These are phyloP conservation scores for Jaculus jaculus DNA, from an alignment of 2,113 vertebrate genomes.

Conservation along the genomic window DNA sequence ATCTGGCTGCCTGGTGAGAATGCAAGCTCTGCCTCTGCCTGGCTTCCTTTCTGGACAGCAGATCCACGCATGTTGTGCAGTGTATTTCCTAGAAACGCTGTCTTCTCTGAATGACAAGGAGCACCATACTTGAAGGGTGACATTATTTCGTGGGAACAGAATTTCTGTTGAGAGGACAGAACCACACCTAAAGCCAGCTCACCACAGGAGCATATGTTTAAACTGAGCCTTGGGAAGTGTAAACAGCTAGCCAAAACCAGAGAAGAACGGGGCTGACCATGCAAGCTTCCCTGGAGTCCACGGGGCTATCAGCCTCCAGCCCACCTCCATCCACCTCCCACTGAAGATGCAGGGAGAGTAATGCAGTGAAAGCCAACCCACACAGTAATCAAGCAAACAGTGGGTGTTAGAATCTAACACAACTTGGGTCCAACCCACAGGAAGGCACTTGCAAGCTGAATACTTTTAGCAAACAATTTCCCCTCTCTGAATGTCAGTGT, in stretches of 20 bases:
- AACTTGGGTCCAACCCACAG: not conserved
- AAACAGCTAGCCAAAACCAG: not conserved
- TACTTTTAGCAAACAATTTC: not conserved
- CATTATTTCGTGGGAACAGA: conserved; percentile 12
- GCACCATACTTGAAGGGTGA: not conserved
- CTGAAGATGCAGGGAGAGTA: not conserved
- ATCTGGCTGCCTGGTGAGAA: not conserved
- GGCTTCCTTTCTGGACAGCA: not conserved
- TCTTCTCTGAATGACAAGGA: conserved; percentile 11
- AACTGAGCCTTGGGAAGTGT: not conserved
- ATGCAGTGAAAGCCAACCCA: not conserved
- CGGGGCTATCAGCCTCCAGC: too few species aligned
- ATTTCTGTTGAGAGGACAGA: conserved; percentile 33
- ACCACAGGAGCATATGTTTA: not conserved
- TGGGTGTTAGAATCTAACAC: not conserved
- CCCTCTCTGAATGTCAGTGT: not conserved
- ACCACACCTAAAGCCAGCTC: not conserved
- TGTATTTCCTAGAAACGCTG: not conserved
- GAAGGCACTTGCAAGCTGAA: not conserved
- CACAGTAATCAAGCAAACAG: not conserved
- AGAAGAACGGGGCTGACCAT: fast-evolving
- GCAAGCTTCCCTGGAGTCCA: not conserved
- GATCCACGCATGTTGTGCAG: not conserved
- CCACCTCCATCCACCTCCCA: not conserved
- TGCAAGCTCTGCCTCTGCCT: not conserved